A percentile compares a stretch with the other conserved stretches of the same genome.
Conservation (phyloP, 2,888 invertebrate species). For the Seira sanloemensis region DNA sequence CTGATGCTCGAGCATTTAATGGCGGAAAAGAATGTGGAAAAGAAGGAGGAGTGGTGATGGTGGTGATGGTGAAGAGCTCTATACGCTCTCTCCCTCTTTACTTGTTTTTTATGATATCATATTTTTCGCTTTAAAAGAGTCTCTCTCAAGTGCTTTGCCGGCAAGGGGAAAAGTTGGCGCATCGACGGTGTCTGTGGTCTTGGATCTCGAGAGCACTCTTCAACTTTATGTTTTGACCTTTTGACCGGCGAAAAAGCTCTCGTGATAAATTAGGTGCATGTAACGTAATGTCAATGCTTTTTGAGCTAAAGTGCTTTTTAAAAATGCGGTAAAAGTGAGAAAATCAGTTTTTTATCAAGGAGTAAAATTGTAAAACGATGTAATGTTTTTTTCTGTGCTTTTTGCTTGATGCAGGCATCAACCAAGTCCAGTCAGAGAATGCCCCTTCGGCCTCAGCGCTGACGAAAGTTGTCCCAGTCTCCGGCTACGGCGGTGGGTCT, state of each 20-base stretch:
- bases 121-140: constrained; percentile 32
- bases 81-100: constrained; percentile 8
- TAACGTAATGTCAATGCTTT: no score
- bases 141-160: constrained; percentile 11
- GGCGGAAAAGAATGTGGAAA: not conserved
- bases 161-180: constrained; percentile 12
- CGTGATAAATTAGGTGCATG: no score
- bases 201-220: constrained; percentile 1
- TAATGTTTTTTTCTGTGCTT: not conserved
- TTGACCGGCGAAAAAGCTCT: constrained; percentile 4
- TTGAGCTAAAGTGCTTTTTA: constrained; percentile 2
- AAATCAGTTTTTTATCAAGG: not conserved
- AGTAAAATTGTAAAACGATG: no score
- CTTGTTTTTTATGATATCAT: constrained; percentile 56
- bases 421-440: constrained; percentile 58
- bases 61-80: no score
- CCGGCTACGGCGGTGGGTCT: not conserved
- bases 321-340: not conserved
- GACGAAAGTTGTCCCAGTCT: not conserved
- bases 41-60: no score
- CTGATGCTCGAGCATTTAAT: not conserved
- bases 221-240: constrained; percentile 19
- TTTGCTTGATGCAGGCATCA: constrained; percentile 39
- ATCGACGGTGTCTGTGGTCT: constrained; percentile 13
- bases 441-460: constrained; percentile 34